Base-by-base conservation (phyloP, 2,888 invertebrate species). In the Drosophila longiperda region DNA sequence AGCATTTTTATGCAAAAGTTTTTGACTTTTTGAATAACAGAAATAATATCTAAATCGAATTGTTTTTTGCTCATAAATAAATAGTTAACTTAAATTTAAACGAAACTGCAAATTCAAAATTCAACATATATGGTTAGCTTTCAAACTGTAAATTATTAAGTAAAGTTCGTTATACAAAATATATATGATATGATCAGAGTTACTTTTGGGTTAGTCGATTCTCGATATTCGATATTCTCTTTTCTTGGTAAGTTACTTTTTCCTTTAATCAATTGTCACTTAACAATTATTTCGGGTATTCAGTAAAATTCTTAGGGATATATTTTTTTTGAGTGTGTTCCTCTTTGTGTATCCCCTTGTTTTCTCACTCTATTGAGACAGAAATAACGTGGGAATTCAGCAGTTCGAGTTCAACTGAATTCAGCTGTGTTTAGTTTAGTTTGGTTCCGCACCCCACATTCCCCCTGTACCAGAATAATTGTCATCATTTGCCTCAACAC, bases 341-440 rank as follows among this genome's bases (percentile, higher is more conserved):
- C 29, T 29, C 29, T 29, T 6, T 29, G 29, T 29, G 29, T 29
- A 29, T n/a, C 26, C 32, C 36, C 42, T 29, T n/a, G 23, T 9
- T 40, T 6, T 9, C 6, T 6, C 36, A 17, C n/a, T n/a, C 29
- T 40, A 57, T 57, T 9, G 32, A 57, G 32, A 32, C 15, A 11
- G 15, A 23, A 20, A 57, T 66, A 73, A 66, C 74, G 73, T 73
- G 73, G 74, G 73, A 73, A 73, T 74, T 32, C 33, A 49, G 67
- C 62, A 54, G 74, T 29, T 29, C 48, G 36, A 74, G 73, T 66
- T 74, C 60, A 73, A 66, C 52, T 52, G 23, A 15, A 74, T 59
- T 72, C 73, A 72, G 64, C 58, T 40, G 20, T 52, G 52, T 48
- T 57, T 29, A 58, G 45, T 45, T 53, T 23, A 42, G 53, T 52